Percentiles rank a stretch among this genome's conserved stretches.
These are phyloP conservation scores for Ornithorhynchus anatinus DNA, from an alignment of 2,113 vertebrate species.

Conservation along the genomic window DNA sequence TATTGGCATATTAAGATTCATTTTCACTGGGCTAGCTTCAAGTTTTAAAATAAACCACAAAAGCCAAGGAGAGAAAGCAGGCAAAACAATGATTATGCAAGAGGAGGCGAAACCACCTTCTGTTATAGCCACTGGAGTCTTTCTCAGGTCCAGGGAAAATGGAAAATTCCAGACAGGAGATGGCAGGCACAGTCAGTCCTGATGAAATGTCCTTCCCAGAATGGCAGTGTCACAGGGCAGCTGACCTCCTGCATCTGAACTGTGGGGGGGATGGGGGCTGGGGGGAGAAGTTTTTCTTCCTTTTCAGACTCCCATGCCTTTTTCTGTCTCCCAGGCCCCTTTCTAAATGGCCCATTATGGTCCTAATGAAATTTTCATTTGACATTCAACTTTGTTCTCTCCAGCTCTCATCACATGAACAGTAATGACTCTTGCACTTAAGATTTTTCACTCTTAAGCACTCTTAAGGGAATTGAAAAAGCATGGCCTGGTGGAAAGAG, in stretches of 20 bases:
- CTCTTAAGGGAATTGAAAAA: neutral
- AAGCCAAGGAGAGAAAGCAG: too few species aligned
- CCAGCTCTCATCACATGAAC: neutral
- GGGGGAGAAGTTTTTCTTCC: neutral
- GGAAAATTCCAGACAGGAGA: too few species aligned
- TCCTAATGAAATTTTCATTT: conserved; percentile 26
- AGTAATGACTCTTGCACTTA: neutral
- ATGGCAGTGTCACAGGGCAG: rapidly evolving
- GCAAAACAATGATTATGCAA: too few species aligned
- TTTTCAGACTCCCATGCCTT: neutral
- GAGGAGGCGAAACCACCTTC: too few species aligned
- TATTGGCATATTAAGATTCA: too few species aligned
- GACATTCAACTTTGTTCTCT: conserved; percentile 1
- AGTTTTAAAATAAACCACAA: too few species aligned
- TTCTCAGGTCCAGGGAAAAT: too few species aligned
- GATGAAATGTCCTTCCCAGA: too few species aligned
- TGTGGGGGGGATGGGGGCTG: neutral
- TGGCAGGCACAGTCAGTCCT: too few species aligned
- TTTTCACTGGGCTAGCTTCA: too few species aligned
- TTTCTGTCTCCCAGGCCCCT: neutral
- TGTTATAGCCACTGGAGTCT: too few species aligned
- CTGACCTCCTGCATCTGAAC: neutral
- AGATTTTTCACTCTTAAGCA: neutral
- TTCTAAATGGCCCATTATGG: neutral
- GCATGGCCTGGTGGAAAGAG: neutral